Evolutionary conservation across 2,797 vertebrate genomes (phyloP), one percentile per base, ranked within the genome.

Genomic region (Sebastes iracundus): DNA sequence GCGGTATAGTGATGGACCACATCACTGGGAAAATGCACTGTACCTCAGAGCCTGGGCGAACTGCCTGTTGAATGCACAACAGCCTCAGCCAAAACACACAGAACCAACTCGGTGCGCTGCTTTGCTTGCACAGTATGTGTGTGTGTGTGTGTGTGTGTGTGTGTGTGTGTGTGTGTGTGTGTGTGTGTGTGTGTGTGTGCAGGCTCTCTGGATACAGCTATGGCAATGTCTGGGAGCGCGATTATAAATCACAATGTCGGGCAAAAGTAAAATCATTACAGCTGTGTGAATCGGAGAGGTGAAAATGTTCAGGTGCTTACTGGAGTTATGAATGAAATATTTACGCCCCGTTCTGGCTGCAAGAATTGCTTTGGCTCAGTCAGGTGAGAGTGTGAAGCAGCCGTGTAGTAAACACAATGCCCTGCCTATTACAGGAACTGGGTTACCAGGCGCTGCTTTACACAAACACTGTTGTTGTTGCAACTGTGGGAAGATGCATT

Each of bases 11-110:
- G 93, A 94, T 85, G 92, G 86, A 94, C 93, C 93, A 93, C 95
- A 94, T 94, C 93, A 94, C 90, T 93, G 89, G 90, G 91, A 92
- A 93, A 92, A 87, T 75, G 89, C 92, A 79, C 90, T 87, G 90
- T 91, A 92, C 91, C 90, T 93, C 90, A 91, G 89, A 92, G 87
- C 74, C 88, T 80, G 90, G 93, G 93, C 93, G 72, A 87, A 88
- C 87, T 92, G 93, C 93, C 93, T 93, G 90, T 93, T 94, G 91
- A 94, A 94, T 89, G 91, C 94, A 86, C 88, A 85, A 72, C 83
- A 82, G 86, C 67, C 62, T 82, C 74, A 81, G 94, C 95, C 94
- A 95, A 95, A 92, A 93, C 92, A 95, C 90, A 95, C 93, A 94
- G 68, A 91, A 89, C 87, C 84, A 84, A 80, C 79, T 81, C 67